Base-by-base conservation (phyloP, 2,888 invertebrate genomes). In the Andrena hattorfiana region DNA sequence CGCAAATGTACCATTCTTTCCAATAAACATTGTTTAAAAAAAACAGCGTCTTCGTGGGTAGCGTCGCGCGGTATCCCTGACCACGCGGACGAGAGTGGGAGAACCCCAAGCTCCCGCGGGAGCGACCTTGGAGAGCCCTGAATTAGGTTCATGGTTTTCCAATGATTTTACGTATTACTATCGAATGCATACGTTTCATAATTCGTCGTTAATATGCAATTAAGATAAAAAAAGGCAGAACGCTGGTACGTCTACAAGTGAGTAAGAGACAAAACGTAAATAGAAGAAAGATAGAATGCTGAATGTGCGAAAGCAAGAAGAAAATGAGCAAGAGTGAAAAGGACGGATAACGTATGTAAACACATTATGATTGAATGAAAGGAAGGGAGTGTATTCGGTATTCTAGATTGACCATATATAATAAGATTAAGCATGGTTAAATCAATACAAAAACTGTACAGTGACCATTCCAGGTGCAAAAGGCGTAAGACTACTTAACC, bases 401-500 rank as follows among this genome's bases (percentile, higher is more conserved):
- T 7, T 20, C 23, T 26, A 26, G 35, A 49, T 35, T 35, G 35
- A 35, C 10, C 10, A 5, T 16, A 23, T 51, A 16, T 28, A 10
- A 66, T 26, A n/a, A 48, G 48, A 20, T 26, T 42, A 6, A 23
- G 28, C 26, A 20, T n/a, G 16, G 30, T 62, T 42, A 42, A 54
- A 63, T 68, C 62, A 49, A 32, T 32, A 16, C 56, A 66, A 42
- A 42, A 35, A 69, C 28, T 30, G 54, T 42, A 63, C 63, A 69
- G 68, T 49, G 26, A 23, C 13, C 30, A 35, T 54, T 68, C 30
- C n/a, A 59, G 28, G 42, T 49, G 16, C 51, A 54, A 77, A 23
- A 67, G 49, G 13, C 49, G 20, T 5, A 76, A 49, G 35, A 51
- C n/a, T 67, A 67, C 51, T 59, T 77, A 63, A 68, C 16, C 62